Conservation (phyloP, 2,888 invertebrate genomes). For the Barypeithes pellucidus region DNA sequence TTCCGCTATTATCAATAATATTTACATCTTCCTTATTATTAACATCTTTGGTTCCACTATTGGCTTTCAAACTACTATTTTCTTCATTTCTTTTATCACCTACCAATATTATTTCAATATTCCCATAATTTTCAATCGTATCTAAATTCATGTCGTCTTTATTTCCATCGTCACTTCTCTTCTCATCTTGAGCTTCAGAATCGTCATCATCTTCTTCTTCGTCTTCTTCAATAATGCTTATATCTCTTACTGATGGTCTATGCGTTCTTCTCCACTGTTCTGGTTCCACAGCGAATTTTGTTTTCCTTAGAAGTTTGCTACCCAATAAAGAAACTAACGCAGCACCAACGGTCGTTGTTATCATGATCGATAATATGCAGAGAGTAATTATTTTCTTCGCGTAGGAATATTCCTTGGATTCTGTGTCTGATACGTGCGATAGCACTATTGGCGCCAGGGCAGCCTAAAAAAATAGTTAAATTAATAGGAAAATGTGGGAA, state of each 20-base stretch:
- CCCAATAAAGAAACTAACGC: slow-evolving; percentile 86
- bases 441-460: slow-evolving; percentile 64
- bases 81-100: slow-evolving; percentile 3
- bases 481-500: background rate
- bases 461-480: slow-evolving; percentile 47
- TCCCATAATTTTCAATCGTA: background rate
- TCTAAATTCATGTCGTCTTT: background rate
- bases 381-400: slow-evolving; percentile 84
- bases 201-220: slow-evolving; percentile 77
- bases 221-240: slow-evolving; percentile 88
- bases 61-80: background rate
- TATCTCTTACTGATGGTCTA: slow-evolving; percentile 87
- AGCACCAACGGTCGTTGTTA: slow-evolving; percentile 89
- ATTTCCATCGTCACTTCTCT: slow-evolving; percentile 5
- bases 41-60: slow-evolving; percentile 2
- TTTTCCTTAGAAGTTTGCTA: slow-evolving; percentile 84
- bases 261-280: slow-evolving; percentile 85
- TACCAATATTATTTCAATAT: background rate
- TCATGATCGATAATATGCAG: slow-evolving; percentile 86
- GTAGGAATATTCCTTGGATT: slow-evolving; percentile 72
- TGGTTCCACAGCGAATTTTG: slow-evolving; percentile 75
- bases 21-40: background rate
- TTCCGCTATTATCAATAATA: slow-evolving; percentile 9
- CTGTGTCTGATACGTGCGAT: slow-evolving; percentile 75
- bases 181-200: slow-evolving; percentile 17